These are phyloP conservation scores for Blastobasis lacticolella DNA, from an alignment of 2,888 invertebrate genomes.

Conservation along the genomic window DNA sequence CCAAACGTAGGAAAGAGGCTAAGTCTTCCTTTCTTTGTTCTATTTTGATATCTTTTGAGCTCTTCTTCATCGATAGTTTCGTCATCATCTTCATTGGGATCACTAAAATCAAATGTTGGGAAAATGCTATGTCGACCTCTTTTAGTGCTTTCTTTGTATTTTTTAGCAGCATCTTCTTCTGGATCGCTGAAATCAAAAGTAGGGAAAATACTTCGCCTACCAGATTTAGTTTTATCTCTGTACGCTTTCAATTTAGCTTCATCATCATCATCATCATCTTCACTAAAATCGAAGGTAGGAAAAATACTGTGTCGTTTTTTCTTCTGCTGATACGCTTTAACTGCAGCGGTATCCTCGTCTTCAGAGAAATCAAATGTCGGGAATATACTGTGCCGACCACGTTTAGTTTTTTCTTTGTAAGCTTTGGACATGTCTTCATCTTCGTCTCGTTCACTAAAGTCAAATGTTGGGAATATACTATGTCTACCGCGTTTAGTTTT, in stretches of 20 bases:
- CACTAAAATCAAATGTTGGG: slow-evolving; percentile 55
- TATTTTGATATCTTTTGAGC: slow-evolving; percentile 54
- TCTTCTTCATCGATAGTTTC: slow-evolving; percentile 59
- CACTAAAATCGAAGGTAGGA: slow-evolving; percentile 54
- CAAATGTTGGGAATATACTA: slow-evolving; percentile 59
- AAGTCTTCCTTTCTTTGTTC: slow-evolving; percentile 55
- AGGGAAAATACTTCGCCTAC: slow-evolving; percentile 57
- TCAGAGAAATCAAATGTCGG: slow-evolving; percentile 60
- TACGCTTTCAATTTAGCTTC: slow-evolving; percentile 37
- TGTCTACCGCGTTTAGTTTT: slow-evolving; percentile 51
- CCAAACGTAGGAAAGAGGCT: slow-evolving; percentile 63
- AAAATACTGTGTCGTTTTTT: slow-evolving; percentile 55
- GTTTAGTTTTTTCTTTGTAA: slow-evolving; percentile 53
- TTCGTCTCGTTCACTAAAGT: slow-evolving; percentile 36
- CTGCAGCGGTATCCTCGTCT: slow-evolving; percentile 48
- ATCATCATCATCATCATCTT: slow-evolving; percentile 33
- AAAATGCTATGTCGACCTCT: slow-evolving; percentile 59
- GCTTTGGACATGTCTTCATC: slow-evolving; percentile 27
- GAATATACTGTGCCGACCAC: slow-evolving; percentile 52
- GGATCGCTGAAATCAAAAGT: slow-evolving; percentile 58
- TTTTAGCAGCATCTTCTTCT: slow-evolving; percentile 41
- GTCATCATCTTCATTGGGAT: slow-evolving; percentile 43
- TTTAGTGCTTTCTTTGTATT: slow-evolving; percentile 54
- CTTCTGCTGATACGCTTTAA: slow-evolving; percentile 41
- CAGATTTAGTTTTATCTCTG: slow-evolving; percentile 50